A percentile compares a stretch with the other conserved stretches of the same genome.
Conservation (phyloP, 2,888 invertebrate species). For the Lycaena phlaeas region DNA sequence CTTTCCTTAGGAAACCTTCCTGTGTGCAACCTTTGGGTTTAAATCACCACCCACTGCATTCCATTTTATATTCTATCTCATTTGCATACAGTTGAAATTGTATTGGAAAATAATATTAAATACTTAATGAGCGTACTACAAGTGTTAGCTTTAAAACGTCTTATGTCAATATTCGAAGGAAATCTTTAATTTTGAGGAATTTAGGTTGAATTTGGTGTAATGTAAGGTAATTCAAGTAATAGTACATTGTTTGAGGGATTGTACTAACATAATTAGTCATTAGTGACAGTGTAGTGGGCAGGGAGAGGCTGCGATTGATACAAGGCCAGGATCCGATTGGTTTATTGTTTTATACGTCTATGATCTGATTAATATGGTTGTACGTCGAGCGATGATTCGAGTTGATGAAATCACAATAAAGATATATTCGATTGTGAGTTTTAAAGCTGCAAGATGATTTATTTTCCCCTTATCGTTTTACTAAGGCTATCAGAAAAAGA, state of each 20-base stretch:
- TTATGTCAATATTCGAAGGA: conserved; percentile 27
- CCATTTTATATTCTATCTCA: conserved; percentile 18
- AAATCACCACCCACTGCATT: conserved; percentile 17
- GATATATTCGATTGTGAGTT: too few relatives aligned
- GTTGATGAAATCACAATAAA: background rate
- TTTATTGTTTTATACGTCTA: too few relatives aligned
- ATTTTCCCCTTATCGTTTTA: too few relatives aligned
- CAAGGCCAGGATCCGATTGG: conserved; percentile 30
- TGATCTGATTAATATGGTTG: too few relatives aligned
- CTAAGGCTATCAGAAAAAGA: too few relatives aligned
- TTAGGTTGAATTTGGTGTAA: conserved; percentile 30
- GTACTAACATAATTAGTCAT: conserved; percentile 67
- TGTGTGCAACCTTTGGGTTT: conserved; percentile 32
- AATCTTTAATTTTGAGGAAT: conserved; percentile 16
- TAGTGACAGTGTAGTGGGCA: conserved; percentile 57
- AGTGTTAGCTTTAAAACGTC: conserved; percentile 36
- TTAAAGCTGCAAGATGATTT: too few relatives aligned
- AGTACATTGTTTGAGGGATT: conserved; percentile 48
- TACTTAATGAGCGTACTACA: conserved; percentile 57
- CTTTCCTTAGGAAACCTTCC: conserved; percentile 51
- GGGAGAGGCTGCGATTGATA: conserved; percentile 57
- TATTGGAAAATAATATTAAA: conserved; percentile 30
- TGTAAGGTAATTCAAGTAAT: conserved; percentile 28
- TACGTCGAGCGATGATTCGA: too few relatives aligned
- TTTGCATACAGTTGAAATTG: conserved; percentile 20